Percentiles rank a stretch among this genome's conserved stretches.
Evolutionary conservation across 2,113 vertebrate species (phyloP).

Genomic region (Mionectes macconnelli): DNA sequence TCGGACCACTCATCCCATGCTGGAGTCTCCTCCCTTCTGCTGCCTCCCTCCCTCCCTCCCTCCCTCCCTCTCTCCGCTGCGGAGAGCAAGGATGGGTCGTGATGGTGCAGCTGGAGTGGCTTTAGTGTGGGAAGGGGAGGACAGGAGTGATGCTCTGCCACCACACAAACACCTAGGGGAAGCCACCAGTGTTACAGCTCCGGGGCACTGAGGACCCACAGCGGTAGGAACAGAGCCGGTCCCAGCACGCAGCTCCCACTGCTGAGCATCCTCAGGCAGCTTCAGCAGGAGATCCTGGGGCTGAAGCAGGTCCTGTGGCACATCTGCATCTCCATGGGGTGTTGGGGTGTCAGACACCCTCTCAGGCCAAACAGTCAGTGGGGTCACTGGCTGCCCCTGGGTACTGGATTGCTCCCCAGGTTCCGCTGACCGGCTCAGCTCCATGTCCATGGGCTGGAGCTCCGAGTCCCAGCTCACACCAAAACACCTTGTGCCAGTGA

Average conservation of each 20-base stretch:
- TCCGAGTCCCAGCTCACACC: background rate
- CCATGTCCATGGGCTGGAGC: background rate
- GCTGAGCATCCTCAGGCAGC: background rate
- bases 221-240: background rate
- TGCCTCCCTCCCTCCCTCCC: background rate
- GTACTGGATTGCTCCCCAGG: background rate
- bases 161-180: background rate
- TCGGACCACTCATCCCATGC: background rate
- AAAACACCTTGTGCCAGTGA: rapidly evolving
- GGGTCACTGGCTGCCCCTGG: background rate
- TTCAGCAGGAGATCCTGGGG: background rate
- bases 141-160: background rate
- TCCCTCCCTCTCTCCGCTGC: no score
- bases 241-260: background rate
- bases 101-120: background rate
- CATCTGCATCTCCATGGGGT: background rate
- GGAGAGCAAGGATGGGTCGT: background rate
- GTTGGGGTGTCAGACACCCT: background rate
- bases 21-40: background rate
- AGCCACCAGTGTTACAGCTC: background rate
- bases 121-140: background rate
- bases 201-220: background rate
- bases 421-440: background rate
- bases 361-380: rapidly evolving
- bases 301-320: background rate